Evolutionary conservation across 2,797 vertebrate species (phyloP), one percentile per base, ranked within the genome.

Genomic region (Limnodromus scolopaceus): DNA sequence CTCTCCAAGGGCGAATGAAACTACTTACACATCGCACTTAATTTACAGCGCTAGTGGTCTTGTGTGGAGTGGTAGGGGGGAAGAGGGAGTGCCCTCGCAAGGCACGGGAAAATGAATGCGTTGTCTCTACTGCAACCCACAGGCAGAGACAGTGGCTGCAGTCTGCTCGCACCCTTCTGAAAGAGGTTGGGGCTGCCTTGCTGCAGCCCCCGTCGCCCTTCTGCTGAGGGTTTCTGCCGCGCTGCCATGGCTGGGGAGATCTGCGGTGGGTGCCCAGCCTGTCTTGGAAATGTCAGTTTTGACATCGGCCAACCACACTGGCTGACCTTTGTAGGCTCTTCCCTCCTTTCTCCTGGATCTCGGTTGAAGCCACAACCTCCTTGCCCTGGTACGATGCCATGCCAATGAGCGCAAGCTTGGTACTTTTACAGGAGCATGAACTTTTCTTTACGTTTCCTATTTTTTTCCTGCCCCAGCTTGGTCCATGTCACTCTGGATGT

Each of bases 121-220:
- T 97, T 97, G 93, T 97, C 93, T 96, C 93, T 97, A 95, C 94
- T 96, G 95, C 96, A 97, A 34, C 95, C 94, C 95, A 94, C 96
- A 97, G 94, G 95, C 96, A 92, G 93, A 96, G 90, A 93, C 2
- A 84, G 94, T 83, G 96, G 92, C 96, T 97, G 95, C 96, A 97
- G 96, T 87, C 78, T 96, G 87, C 78, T 90, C 77, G 2, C 74
- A 83, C 64, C 72, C 88, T 94, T 84, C 13, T 0, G 25, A 63
- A 20, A 64, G 60, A 77, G 49, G 20, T 92, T 76, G 88, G 88
- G 34, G 61, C 81, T 96, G 80, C 80, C 27, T 77, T 32, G 38
- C 76, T n/a, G 54, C 76, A 30, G 75, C 54, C 76, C 60, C 54
- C 64, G 8, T 45, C 1, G 13, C 63, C 80, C 74, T 87, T 72